These are phyloP conservation scores for Dendrolimus pini DNA, from an alignment of 2,888 invertebrate species.

Conservation along the genomic window DNA sequence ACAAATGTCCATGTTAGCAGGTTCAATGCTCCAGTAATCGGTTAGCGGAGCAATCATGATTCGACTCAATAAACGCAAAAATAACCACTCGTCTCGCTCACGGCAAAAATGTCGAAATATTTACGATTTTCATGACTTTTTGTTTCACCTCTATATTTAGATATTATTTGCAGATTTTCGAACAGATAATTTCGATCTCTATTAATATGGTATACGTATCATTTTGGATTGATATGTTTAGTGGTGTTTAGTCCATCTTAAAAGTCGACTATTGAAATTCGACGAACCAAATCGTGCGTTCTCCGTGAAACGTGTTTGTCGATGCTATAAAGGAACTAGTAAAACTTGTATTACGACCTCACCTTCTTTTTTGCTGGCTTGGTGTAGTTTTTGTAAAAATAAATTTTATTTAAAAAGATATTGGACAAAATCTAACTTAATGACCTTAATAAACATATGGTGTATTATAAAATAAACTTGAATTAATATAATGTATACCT, in stretches of 20 bases:
- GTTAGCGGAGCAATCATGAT: constrained; percentile 49
- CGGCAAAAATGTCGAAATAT: constrained; percentile 61
- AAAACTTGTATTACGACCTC: constrained; percentile 50
- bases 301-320: constrained; percentile 53
- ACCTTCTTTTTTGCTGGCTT: constrained; percentile 36
- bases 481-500: no score
- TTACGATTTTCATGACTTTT: constrained; percentile 56
- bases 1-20: constrained; percentile 32
- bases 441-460: no score
- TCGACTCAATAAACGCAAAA: constrained; percentile 56
- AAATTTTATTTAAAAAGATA: not conserved
- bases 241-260: constrained; percentile 37
- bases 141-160: constrained; percentile 49
- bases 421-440: no score
- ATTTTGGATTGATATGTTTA: constrained; percentile 32
- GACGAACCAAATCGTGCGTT: constrained; percentile 51
- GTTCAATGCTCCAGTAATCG: constrained; percentile 60
- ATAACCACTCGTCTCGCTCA: constrained; percentile 49
- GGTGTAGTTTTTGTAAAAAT: constrained; percentile 11
- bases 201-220: constrained; percentile 29
- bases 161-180: constrained; percentile 29
- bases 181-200: constrained; percentile 42
- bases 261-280: constrained; percentile 26
- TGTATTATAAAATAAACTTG: no score
- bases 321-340: constrained; percentile 59